Percentiles rank a stretch among this genome's conserved stretches.
Conservation (phyloP, 2,113 vertebrate genomes). For the Amphiprion percula region DNA sequence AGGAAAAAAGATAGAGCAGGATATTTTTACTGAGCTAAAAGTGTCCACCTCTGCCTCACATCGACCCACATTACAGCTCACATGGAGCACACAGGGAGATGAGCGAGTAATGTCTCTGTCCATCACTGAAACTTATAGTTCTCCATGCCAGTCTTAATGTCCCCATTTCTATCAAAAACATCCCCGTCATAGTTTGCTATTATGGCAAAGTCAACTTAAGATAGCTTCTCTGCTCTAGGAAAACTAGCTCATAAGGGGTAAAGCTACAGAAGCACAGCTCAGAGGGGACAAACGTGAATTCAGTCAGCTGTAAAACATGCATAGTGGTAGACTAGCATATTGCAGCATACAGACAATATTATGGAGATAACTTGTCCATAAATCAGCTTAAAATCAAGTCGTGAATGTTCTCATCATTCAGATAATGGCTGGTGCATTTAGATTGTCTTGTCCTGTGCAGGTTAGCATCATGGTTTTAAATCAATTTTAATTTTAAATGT, state of each 20-base stretch:
- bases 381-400: constrained; percentile 5
- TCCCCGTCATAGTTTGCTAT: constrained; percentile 13
- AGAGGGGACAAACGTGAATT: background rate
- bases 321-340: background rate
- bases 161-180: constrained; percentile 40
- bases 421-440: no score
- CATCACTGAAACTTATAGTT: constrained; percentile 54
- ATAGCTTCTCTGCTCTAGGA: background rate
- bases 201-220: constrained; percentile 13
- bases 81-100: constrained; percentile 55
- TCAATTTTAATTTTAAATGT: background rate
- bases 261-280: background rate
- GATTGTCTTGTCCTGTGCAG: no score
- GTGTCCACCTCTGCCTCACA: constrained; percentile 73
- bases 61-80: constrained; percentile 77
- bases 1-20: constrained; percentile 53
- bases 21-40: constrained; percentile 80
- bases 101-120: constrained; percentile 53
- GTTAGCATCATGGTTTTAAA: background rate
- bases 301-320: no score
- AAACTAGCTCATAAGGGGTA: background rate
- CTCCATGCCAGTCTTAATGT: constrained; percentile 47
- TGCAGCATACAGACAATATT: constrained; percentile 2
- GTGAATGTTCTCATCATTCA: background rate
- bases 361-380: background rate